phyloP scores from a whole-genome alignment of 2,888 invertebrate species.

The Hydrotaea diabolus region DNA sequence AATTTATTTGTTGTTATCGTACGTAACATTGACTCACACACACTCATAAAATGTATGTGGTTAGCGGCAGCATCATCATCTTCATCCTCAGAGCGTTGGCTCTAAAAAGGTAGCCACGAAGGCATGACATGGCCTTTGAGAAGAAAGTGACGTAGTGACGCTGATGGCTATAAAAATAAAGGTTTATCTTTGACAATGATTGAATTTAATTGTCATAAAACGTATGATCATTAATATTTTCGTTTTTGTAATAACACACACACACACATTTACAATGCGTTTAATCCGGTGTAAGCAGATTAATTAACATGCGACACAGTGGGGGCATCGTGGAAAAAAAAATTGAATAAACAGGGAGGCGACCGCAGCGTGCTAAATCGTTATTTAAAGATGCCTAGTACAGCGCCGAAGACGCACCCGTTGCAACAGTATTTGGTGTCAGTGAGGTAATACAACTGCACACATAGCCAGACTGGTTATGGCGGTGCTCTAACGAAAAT shows the following conservation, averaged over 20 bases:
- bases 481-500: too few species aligned
- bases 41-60: not conserved
- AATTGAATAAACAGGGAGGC: too few species aligned
- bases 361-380: too few species aligned
- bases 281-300: not conserved
- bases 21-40: not conserved
- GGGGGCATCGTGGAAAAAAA: too few species aligned
- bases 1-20: slow-evolving; percentile 21
- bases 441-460: too few species aligned
- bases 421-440: too few species aligned
- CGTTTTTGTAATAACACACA: not conserved
- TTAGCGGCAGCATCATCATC: not conserved
- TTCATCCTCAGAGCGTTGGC: not conserved
- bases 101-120: not conserved
- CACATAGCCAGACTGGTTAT: too few species aligned
- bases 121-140: not conserved
- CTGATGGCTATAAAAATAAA: slow-evolving; percentile 32
- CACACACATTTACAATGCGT: slow-evolving; percentile 4
- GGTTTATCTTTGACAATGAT: slow-evolving; percentile 58
- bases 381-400: too few species aligned
- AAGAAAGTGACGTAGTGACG: not conserved
- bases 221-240: slow-evolving; percentile 47
- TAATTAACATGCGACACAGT: not conserved
- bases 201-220: slow-evolving; percentile 63
- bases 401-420: too few species aligned